Evolutionary conservation across 2,113 vertebrate species (phyloP).

Genomic region (Dipodomys merriami): DNA sequence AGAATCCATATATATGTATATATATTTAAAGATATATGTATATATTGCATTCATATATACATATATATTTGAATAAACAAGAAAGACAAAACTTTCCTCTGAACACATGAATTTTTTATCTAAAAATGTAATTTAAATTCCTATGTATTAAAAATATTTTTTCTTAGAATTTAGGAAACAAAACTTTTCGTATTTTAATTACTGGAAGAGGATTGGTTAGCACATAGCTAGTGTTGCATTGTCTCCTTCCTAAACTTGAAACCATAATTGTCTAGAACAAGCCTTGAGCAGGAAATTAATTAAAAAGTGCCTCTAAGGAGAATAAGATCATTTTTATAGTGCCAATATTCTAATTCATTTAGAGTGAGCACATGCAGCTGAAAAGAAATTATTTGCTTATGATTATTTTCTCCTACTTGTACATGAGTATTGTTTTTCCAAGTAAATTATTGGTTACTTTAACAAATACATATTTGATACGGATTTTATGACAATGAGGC

Average conservation of each 20-base stretch:
- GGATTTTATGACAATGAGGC: neutral
- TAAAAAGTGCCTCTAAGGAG: neutral
- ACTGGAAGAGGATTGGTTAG: neutral
- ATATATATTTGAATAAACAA: too few species aligned
- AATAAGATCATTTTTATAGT: neutral
- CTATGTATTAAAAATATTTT: slow-evolving; percentile 4
- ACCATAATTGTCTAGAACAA: neutral
- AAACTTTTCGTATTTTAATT: neutral
- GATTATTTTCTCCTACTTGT: neutral
- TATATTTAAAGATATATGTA: too few species aligned
- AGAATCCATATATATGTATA: neutral
- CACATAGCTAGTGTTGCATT: neutral
- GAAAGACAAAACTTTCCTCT: too few species aligned
- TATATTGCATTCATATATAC: too few species aligned
- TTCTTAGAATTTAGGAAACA: slow-evolving; percentile 25
- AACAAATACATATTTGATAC: neutral
- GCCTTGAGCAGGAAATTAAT: neutral
- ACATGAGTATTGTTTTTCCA: neutral
- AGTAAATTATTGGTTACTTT: neutral
- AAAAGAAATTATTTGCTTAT: neutral
- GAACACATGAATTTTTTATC: neutral
- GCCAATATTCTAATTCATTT: neutral
- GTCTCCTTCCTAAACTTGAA: slow-evolving; percentile 16
- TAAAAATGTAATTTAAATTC: neutral
- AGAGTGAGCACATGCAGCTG: neutral